A percentile compares a stretch with the other conserved stretches of the same genome.
Evolutionary conservation across 2,888 invertebrate species (phyloP).

Genomic region (Philereme transversata): DNA sequence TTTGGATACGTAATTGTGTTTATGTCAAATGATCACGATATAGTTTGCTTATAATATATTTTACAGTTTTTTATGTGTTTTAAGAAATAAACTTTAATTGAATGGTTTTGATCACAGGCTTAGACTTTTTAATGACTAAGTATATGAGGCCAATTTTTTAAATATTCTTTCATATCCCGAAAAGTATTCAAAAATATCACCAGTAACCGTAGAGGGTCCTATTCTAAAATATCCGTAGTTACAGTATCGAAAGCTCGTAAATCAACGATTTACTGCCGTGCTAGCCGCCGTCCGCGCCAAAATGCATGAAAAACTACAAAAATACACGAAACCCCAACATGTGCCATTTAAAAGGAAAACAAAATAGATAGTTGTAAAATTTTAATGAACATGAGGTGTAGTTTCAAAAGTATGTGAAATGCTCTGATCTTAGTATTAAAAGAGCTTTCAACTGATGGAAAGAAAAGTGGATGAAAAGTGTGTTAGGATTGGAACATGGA

Average conservation of each 20-base stretch:
- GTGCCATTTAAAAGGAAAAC: slow-evolving; percentile 9
- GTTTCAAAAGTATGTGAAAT: slow-evolving; percentile 1
- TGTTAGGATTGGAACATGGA: no score
- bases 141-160: no score
- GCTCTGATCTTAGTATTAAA: slow-evolving; percentile 1
- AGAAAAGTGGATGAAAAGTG: no score
- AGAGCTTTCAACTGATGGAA: not conserved
- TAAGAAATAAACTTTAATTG: no score
- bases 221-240: slow-evolving; percentile 32
- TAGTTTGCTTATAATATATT: no score
- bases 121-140: no score
- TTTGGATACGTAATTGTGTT: no score
- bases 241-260: slow-evolving; percentile 37
- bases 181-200: slow-evolving; percentile 5
- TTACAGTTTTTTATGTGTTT: no score
- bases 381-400: not conserved
- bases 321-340: slow-evolving; percentile 22
- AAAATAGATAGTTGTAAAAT: not conserved
- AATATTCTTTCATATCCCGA: no score
- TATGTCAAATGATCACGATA: no score
- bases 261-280: slow-evolving; percentile 38
- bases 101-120: no score
- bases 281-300: slow-evolving; percentile 24
- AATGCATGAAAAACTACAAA: slow-evolving; percentile 27
- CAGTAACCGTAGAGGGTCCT: slow-evolving; percentile 11